Percentiles rank a stretch among this genome's conserved stretches.
Conservation (phyloP, 2,113 vertebrate genomes). For the Phrynosoma blainvillii region DNA sequence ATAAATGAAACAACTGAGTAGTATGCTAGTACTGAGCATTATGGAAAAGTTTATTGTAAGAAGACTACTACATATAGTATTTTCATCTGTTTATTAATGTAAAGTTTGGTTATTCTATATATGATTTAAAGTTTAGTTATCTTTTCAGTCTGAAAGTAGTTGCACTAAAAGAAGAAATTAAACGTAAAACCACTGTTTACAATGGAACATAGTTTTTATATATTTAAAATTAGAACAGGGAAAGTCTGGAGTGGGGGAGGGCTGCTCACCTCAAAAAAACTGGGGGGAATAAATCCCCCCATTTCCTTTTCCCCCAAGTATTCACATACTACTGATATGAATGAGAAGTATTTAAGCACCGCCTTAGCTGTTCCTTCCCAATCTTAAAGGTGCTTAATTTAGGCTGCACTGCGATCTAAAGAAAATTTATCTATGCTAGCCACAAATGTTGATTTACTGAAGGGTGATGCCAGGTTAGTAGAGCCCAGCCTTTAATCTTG, state of each 20-base stretch:
- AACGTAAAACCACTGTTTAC: background rate
- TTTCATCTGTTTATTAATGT: background rate
- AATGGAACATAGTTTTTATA: background rate
- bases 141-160: background rate
- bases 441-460: background rate
- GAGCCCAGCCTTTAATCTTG: background rate
- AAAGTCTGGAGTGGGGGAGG: background rate
- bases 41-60: background rate
- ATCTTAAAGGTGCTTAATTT: background rate
- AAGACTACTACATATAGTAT: background rate
- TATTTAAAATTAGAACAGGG: background rate
- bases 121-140: background rate
- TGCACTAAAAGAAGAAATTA: background rate
- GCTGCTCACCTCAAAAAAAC: background rate
- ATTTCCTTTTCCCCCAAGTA: background rate
- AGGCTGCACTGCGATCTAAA: background rate
- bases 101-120: background rate
- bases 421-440: background rate
- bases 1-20: too few relatives aligned
- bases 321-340: background rate
- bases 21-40: background rate
- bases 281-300: too few relatives aligned
- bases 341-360: background rate
- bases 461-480: conserved; percentile 12
- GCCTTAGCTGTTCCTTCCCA: background rate